Evolutionary conservation across 2,888 invertebrate species (phyloP), one percentile per base, ranked within the genome.

Genomic region (Synanthedon andrenaeformis): DNA sequence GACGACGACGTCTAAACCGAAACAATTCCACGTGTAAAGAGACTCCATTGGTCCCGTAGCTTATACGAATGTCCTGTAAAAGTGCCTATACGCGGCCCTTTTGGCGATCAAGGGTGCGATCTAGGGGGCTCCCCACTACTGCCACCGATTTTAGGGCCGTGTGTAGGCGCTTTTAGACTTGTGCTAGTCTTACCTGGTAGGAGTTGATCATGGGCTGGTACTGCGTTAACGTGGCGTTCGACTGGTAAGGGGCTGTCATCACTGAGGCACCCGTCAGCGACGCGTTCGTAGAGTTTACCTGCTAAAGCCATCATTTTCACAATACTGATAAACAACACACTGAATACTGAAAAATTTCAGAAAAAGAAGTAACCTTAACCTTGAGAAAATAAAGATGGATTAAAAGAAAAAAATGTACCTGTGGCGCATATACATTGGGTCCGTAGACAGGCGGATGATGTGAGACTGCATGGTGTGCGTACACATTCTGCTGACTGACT

Each of bases 141-240:
- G n/a, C n/a, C n/a, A n/a, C n/a, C n/a, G n/a, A n/a, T n/a, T n/a
- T n/a, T n/a, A n/a, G n/a, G n/a, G n/a, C n/a, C n/a, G n/a, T n/a
- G n/a, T n/a, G n/a, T n/a, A n/a, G n/a, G n/a, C n/a, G n/a, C n/a
- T n/a, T n/a, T n/a, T n/a, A n/a, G 35, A 35, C 35, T 35, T 10
- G 35, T 35, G 35, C 35, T 35, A 35, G 35, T 35, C 3, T 49
- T 57, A 87, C 87, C 82, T 87, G 87, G 56, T 88, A 87, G 0
- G 84, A 83, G 69, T 85, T 87, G 58, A 86, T 73, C 55, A 81
- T 77, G 49, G 86, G 85, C 61, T 85, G 85, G 72, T 87, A 88
- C 72, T 86, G 86, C 28, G 85, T 78, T 53, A 86, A 71, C 57
- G 84, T 73, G 49, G 83, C 84, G 57, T 84, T 85, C 70, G 87